Evolutionary conservation across 2,113 vertebrate genomes (phyloP).

Genomic region (Azemiops feae): DNA sequence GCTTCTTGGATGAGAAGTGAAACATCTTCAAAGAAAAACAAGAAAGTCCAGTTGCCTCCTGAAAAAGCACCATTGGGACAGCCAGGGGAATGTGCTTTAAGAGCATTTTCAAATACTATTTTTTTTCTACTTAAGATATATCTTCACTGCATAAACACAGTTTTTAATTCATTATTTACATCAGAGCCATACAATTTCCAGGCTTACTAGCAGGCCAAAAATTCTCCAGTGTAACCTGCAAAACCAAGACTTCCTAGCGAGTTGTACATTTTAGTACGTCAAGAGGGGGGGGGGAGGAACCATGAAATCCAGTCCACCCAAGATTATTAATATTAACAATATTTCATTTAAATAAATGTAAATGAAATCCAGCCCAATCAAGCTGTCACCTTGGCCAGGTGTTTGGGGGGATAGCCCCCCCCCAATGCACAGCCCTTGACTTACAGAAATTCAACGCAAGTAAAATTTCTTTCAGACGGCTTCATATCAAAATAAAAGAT

Average conservation of each 20-base stretch:
- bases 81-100: not conserved
- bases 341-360: not conserved
- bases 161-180: not conserved
- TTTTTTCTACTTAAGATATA: not conserved
- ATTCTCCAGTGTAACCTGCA: not conserved
- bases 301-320: not conserved
- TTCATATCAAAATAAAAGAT: not conserved
- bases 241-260: not conserved
- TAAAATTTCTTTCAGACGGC: not conserved
- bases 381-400: not conserved
- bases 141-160: not conserved
- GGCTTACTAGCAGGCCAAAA: not conserved
- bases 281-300: not conserved
- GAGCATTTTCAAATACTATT: not conserved
- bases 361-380: not conserved
- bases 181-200: not conserved
- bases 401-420: not conserved
- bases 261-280: not conserved
- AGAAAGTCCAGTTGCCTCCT: too few relatives aligned
- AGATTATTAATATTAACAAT: not conserved
- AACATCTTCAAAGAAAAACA: too few relatives aligned
- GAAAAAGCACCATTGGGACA: too few relatives aligned
- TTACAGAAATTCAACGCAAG: not conserved
- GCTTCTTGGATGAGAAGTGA: too few relatives aligned
- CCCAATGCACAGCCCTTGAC: not conserved